phyloP scores from a whole-genome alignment of 2,888 invertebrate genomes.

The Agonopterix arenella region DNA sequence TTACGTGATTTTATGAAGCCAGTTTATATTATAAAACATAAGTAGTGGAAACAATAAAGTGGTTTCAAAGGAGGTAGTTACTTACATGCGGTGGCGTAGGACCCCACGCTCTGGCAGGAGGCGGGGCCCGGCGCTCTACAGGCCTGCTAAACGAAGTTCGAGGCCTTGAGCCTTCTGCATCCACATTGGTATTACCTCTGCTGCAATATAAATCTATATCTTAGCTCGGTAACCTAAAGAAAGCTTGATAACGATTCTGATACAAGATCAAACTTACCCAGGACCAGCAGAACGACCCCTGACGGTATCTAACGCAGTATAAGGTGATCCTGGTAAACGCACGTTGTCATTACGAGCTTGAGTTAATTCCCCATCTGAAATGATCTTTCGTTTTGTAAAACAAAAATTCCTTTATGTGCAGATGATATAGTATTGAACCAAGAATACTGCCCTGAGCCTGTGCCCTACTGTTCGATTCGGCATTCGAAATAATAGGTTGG shows the following conservation, averaged over 20 bases:
- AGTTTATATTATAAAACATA: too few species aligned
- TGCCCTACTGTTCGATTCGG: too few species aligned
- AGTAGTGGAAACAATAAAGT: too few species aligned
- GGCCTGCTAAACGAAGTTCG: conserved; percentile 39
- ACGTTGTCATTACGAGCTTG: conserved; percentile 68
- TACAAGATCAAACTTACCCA: conserved; percentile 19
- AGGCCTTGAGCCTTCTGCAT: conserved; percentile 26
- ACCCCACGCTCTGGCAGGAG: conserved; percentile 53
- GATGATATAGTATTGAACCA: background rate
- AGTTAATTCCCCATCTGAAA: conserved; percentile 27
- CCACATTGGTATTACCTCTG: background rate
- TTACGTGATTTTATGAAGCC: too few species aligned
- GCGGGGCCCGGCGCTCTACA: conserved; percentile 32
- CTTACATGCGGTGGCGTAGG: conserved; percentile 42
- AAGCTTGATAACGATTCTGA: background rate
- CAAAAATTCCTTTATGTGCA: background rate
- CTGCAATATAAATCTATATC: too few species aligned
- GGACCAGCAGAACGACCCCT: conserved; percentile 53
- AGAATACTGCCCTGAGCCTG: conserved; percentile 1
- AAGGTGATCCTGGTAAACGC: conserved; percentile 52
- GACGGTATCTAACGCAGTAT: conserved; percentile 43
- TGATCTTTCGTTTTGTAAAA: background rate
- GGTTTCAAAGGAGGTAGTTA: background rate
- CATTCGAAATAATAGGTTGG: too few species aligned
- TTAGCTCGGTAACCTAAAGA: too few species aligned